These are phyloP conservation scores for Heterodera schachtii DNA, from an alignment of 1,140 invertebrate species.

Conservation along the genomic window DNA sequence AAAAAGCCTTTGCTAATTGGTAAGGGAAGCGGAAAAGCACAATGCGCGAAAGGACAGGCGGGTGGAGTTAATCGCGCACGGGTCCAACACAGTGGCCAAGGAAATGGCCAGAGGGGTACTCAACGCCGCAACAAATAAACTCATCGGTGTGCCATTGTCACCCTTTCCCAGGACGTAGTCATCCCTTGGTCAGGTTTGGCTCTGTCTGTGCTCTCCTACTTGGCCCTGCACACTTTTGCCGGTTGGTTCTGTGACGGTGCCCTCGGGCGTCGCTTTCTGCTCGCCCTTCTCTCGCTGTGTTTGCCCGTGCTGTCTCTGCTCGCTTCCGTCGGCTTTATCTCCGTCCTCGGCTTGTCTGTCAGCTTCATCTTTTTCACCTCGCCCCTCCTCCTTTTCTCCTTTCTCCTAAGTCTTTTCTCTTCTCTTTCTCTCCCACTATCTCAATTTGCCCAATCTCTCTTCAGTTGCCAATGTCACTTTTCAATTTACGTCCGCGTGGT, in stretches of 20 bases:
- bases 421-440: constrained; percentile 11
- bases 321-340: constrained; percentile 28
- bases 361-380: constrained; percentile 45
- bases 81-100: constrained; percentile 40
- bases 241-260: constrained; percentile 35
- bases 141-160: constrained; percentile 1
- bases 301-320: constrained; percentile 30
- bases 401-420: constrained; percentile 39
- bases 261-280: constrained; percentile 23
- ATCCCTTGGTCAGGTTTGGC: constrained; percentile 24
- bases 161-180: no score
- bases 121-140: neutral
- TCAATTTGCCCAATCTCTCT: constrained; percentile 2
- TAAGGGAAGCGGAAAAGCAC: constrained; percentile 32
- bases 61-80: constrained; percentile 41
- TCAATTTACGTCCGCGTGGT: constrained; percentile 38
- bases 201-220: constrained; percentile 35
- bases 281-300: constrained; percentile 33
- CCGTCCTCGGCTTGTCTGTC: constrained; percentile 29
- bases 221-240: constrained; percentile 39
- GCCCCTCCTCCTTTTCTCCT: constrained; percentile 34
- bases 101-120: constrained; percentile 44
- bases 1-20: neutral
- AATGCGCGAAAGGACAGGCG: constrained; percentile 29
- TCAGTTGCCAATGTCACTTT: constrained; percentile 43